A percentile compares a stretch with the other conserved stretches of the same genome.
phyloP scores from a whole-genome alignment of 2,888 invertebrate genomes.

The Orthosia gothica region DNA sequence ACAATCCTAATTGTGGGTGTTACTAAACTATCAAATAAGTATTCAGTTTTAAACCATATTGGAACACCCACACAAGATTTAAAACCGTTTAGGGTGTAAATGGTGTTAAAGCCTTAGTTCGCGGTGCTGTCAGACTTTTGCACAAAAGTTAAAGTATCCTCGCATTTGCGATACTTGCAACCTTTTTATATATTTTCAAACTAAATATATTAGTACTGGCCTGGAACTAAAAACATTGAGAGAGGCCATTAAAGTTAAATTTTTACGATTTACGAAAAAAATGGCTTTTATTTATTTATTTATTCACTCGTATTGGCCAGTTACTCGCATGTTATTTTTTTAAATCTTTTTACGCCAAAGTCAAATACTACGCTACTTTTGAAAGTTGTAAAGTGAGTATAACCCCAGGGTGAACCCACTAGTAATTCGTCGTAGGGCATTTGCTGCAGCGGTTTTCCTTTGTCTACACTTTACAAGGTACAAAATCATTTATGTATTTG shows the following conservation, averaged over 20 bases:
- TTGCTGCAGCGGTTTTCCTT: conserved; percentile 23
- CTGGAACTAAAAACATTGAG: background rate
- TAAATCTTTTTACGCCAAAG: conserved; percentile 4
- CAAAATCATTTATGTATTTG: conserved; percentile 26
- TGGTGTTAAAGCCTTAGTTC: background rate
- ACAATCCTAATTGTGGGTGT: background rate
- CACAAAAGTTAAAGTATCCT: background rate
- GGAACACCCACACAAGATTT: background rate
- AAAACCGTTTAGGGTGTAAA: background rate
- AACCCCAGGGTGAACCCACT: background rate
- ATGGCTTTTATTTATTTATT: background rate
- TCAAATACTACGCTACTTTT: background rate
- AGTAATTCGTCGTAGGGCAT: conserved; percentile 3
- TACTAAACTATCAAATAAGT: conserved; percentile 3
- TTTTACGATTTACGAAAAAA: background rate
- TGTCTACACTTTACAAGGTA: conserved; percentile 14
- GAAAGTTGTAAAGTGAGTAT: conserved; percentile 2
- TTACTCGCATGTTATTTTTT: background rate
- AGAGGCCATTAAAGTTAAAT: background rate
- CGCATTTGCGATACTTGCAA: background rate
- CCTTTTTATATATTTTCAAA: background rate
- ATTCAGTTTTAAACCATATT: background rate
- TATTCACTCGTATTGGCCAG: background rate
- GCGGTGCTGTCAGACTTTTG: background rate
- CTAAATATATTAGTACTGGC: background rate